Percentiles rank a stretch among this genome's conserved stretches.
Evolutionary conservation across 64 coral and sea anemone species (phyloP).

Genomic region (Porites australiensis): DNA sequence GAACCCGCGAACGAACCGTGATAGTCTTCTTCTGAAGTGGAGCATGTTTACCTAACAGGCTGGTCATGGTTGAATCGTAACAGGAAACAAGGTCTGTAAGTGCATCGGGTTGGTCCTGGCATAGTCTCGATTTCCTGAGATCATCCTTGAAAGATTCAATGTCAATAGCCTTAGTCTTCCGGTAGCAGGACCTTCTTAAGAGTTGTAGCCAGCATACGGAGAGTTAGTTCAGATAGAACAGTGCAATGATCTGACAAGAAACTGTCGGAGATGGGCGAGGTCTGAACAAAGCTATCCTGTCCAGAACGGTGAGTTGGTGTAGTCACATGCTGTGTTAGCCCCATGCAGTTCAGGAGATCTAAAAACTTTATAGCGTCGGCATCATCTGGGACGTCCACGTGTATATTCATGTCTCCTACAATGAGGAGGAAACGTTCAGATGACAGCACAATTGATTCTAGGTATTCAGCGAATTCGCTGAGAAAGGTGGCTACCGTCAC

Average conservation of each 20-base stretch:
- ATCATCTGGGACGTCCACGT: background rate
- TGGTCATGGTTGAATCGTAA: background rate
- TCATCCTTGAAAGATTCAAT: background rate
- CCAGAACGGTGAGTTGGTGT: too few relatives aligned
- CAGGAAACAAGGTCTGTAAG: conserved; percentile 22
- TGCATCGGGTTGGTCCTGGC: conserved; percentile 5
- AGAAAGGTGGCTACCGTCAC: background rate
- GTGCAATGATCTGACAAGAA: too few relatives aligned
- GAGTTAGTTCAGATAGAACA: too few relatives aligned
- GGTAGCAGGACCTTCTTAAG: too few relatives aligned
- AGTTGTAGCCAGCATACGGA: too few relatives aligned
- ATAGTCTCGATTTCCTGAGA: conserved; percentile 3
- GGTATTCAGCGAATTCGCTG: background rate
- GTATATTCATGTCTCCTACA: background rate
- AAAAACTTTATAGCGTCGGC: background rate
- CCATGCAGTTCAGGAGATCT: background rate
- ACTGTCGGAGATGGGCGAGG: too few relatives aligned
- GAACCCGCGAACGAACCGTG: too few relatives aligned
- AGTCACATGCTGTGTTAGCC: background rate
- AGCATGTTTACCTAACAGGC: too few relatives aligned
- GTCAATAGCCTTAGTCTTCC: too few relatives aligned
- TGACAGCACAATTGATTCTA: background rate
- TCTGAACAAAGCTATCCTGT: too few relatives aligned
- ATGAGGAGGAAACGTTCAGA: background rate
- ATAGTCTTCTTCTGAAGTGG: too few relatives aligned